phyloP scores from a whole-genome alignment of 2,888 invertebrate species.

The Helicoverpa assulta region DNA sequence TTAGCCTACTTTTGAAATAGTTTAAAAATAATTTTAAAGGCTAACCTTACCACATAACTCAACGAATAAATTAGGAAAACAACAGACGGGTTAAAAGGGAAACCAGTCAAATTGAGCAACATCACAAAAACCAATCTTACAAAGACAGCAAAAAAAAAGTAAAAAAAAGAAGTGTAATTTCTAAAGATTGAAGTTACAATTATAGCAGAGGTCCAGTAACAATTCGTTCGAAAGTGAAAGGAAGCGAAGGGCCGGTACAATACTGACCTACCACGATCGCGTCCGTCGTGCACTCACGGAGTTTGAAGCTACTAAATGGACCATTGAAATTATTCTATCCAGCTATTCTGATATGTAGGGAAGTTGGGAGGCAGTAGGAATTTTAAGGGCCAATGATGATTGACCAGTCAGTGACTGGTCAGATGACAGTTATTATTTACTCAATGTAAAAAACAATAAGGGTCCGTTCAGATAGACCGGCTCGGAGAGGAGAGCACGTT shows the following conservation, averaged over 20 bases:
- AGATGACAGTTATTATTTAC: too few species aligned
- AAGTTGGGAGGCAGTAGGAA: background rate
- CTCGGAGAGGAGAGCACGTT: too few species aligned
- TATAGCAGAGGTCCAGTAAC: slow-evolving; percentile 24
- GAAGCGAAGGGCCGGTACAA: slow-evolving; percentile 52
- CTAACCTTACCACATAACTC: too few species aligned
- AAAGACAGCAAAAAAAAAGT: background rate
- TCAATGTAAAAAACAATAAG: too few species aligned
- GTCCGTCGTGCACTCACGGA: slow-evolving; percentile 24
- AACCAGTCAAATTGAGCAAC: too few species aligned
- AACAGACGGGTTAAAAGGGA: too few species aligned
- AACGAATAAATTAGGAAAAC: too few species aligned
- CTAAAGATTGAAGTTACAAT: slow-evolving; percentile 19
- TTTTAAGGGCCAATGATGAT: background rate
- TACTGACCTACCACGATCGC: slow-evolving; percentile 50
- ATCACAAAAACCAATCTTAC: background rate
- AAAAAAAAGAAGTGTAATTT: background rate
- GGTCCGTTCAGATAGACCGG: too few species aligned
- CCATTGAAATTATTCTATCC: background rate
- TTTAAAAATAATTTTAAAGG: too few species aligned
- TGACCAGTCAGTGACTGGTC: too few species aligned
- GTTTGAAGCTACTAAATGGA: slow-evolving; percentile 17
- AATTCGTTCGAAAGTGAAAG: slow-evolving; percentile 56
- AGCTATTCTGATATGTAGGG: background rate
- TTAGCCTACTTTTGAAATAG: too few species aligned